Base-by-base conservation (phyloP, 1,140 invertebrate species). In the Bilobella aurantiaca region DNA sequence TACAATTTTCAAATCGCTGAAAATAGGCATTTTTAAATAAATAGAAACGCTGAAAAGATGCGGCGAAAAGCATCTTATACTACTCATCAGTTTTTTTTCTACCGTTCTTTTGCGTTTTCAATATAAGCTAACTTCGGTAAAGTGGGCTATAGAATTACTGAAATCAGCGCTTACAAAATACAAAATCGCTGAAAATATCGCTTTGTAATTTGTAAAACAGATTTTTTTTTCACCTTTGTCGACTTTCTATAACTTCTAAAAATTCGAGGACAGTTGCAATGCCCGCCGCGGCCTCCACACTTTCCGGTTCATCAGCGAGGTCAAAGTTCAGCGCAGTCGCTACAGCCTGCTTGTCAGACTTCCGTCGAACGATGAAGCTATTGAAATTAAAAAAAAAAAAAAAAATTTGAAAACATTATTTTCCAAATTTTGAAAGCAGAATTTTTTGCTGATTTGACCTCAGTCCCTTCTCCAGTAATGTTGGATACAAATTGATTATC, bases 221-320 rank as follows among this genome's bases (percentile, higher is more conserved):
- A n/a, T 42, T 42, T 12, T 23, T 8, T 23, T 29, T 75, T 78
- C 80, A 86, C 79, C 84, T 81, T 2, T 90, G 82, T 1, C 87
- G 84, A 18, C 81, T 82, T 77, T 91, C 89, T 0, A 90, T 73
- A 69, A 77, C 82, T 73, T 91, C 89, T 49, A 92, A 76, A 74
- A 91, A 90, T 5, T 88, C 85, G 76, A 91, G 88, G 62, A 91
- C 83, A 49, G 86, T 82, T 16, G 76, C 78, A 8, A 92, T 76
- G 69, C 86, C 85, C 0, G 85, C 85, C 0, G 79, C 75, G 16
- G 88, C 77, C 23, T 83, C 79, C 1, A 89, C 78, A 0, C 62
- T 23, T 49, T 86, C 84, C 0, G 89, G 89, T 73, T 91, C 88
- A 67, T 89, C 85, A 18, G 84, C 79, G 0, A 85, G 84, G 76